Percentiles rank a stretch among this genome's conserved stretches.
These are phyloP conservation scores for Collichthys lucidus DNA, from an alignment of 2,113 vertebrate genomes.

Conservation along the genomic window DNA sequence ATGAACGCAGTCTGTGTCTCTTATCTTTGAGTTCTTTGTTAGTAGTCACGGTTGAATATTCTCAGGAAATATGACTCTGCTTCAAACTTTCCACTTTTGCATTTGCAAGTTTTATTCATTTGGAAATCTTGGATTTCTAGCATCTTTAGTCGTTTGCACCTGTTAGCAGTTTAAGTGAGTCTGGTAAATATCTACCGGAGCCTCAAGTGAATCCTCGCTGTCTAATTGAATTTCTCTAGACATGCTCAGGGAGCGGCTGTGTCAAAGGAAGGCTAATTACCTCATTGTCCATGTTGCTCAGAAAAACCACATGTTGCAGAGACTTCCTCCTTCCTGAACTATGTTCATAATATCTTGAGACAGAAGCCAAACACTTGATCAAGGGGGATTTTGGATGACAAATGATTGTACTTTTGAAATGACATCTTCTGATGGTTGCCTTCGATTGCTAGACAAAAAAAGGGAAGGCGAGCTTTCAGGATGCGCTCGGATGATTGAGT, in stretches of 20 bases:
- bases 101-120: background rate
- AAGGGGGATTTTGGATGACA: conserved; percentile 8
- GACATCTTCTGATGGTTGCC: background rate
- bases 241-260: background rate
- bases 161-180: background rate
- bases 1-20: background rate
- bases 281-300: conserved; percentile 24
- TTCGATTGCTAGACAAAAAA: background rate
- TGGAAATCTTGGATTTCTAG: background rate
- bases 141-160: background rate
- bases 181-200: background rate
- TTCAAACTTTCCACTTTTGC: background rate
- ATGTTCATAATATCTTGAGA: background rate
- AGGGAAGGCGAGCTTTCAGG: background rate
- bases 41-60: background rate
- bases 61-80: background rate
- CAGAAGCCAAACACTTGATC: conserved; percentile 16
- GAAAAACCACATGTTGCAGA: conserved; percentile 62
- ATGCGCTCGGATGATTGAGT: background rate
- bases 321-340: conserved; percentile 18
- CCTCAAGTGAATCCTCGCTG: background rate
- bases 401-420: conserved; percentile 15
- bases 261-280: conserved; percentile 28
- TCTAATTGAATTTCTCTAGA: conserved; percentile 33
- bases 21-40: conserved; percentile 27